Evolutionary conservation across 2,888 invertebrate species (phyloP), one percentile per base, ranked within the genome.

Genomic region (Amiota mariae): DNA sequence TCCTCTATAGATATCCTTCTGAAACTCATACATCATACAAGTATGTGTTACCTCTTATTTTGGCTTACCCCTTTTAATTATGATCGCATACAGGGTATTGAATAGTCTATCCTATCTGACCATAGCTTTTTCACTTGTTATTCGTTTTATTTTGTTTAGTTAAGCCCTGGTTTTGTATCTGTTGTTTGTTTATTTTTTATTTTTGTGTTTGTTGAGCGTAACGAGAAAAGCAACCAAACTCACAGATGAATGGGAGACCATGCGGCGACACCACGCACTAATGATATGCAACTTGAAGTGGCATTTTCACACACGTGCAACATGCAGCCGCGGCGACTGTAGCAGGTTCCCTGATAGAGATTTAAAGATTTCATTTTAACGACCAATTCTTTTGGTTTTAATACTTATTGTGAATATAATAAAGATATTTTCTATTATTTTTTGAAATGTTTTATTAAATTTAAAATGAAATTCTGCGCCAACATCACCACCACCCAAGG

Each of bases 401-500:
- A 13, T 18, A 57, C 8, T 2, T 24, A 24, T 59, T 24, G 12
- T 59, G 10, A 20, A 8, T 20, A 18, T 57, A 18, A 57, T 3
- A 6, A 10, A 57, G 13, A 59, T n/a, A 59, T 10, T 59, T 59
- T 59, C 59, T 24, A 18, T 56, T 36, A 36, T 36, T 6, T 36
- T 6, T 15, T 54, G 54, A 54, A 8, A 20, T 56, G 11, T 57
- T 20, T 59, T 18, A n/a, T 56, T 56, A 56, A 56, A 49, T 56
- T 36, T 36, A 36, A 47, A 24, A 24, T 24, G 1, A 24, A 24
- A 24, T 24, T 24, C 24, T 24, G 24, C 24, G 3, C 24, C 3
- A 47, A 68, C 76, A 76, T 76, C 77, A 24, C 24, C 3, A 47
- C 71, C 76, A 76, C 77, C 77, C 77, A 77, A 72, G 76, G 74